These are phyloP conservation scores for Neoseiulus cucumeris DNA, from an alignment of 1,140 invertebrate species.

Conservation along the genomic window DNA sequence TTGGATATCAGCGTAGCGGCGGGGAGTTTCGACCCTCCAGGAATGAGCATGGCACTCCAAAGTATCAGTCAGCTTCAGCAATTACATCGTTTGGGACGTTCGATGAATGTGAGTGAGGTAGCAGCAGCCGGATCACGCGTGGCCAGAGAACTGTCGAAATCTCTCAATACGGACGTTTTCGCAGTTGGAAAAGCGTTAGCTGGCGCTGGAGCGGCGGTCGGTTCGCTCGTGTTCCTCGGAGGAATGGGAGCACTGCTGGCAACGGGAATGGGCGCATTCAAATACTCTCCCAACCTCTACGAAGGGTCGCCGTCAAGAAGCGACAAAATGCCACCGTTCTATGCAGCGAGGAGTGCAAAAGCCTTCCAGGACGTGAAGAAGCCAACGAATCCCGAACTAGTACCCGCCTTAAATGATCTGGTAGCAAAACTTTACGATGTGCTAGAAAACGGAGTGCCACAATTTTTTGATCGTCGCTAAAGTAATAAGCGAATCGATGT, in stretches of 20 bases:
- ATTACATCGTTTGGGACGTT: not conserved
- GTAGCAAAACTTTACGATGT: not conserved
- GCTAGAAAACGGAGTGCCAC: constrained; percentile 1
- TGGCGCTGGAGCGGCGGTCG: not conserved
- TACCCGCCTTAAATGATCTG: not conserved
- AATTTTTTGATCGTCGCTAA: not conserved
- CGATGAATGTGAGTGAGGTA: not conserved
- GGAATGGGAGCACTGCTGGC: not conserved
- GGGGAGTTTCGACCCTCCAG: too few species aligned
- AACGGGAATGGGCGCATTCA: not conserved
- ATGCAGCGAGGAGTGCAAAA: not conserved
- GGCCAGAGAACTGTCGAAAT: not conserved
- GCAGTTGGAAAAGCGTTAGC: not conserved
- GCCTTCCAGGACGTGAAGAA: not conserved
- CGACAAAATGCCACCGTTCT: not conserved
- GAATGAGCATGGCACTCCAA: not conserved
- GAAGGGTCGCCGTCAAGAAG: not conserved
- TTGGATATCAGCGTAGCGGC: too few species aligned
- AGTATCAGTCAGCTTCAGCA: not conserved
- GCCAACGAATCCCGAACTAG: not conserved
- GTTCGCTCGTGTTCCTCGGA: constrained; percentile 6
- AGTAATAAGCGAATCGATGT: too few species aligned
- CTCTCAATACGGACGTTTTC: not conserved
- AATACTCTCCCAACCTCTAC: not conserved
- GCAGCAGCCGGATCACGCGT: not conserved